Evolutionary conservation across 1,140 invertebrate species (phyloP), one percentile per base, ranked within the genome.

Genomic region (Matsumurasca onukii): DNA sequence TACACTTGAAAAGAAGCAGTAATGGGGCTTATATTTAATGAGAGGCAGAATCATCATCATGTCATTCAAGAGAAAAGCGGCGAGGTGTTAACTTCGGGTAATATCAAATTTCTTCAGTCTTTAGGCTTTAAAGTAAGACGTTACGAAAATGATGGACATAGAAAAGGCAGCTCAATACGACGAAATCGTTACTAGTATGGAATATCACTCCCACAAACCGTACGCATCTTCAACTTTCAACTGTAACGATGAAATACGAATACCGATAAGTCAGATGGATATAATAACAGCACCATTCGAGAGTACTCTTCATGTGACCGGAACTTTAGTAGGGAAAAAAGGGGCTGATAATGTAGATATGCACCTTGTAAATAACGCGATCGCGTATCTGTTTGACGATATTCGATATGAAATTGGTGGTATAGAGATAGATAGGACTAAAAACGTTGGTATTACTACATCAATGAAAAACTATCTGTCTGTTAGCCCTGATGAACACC

Each of bases 221-320:
- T 79, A 78, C 68, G 67, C 71, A 29, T 71, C 73, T 34, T 73
- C 73, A 71, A 74, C 76, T 12, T 77, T 73, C 68, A 72, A 31
- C 22, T 20, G 52, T 62, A 29, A 55, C 66, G 61, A 66, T 31
- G 52, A 39, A 61, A 48, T 80, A 63, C 63, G 76, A 25, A 81
- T 80, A 25, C 9, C 70, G 1, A 72, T 79, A 59, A 70, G 77
- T 72, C 76, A 81, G 70, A 76, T 79, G 73, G 75, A 80, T 72
- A 57, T 77, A 20, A 75, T 76, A 57, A 66, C 78, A n/a, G 61
- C 79, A 65, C 76, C 77, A 24, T 65, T 62, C 30, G 65, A 71
- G 31, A 79, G 76, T 71, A 76, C 69, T 39, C 25, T 80, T 12
- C 73, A 79, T 61, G 71, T 80, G 13, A 69, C 73, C 61, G 76